These are phyloP conservation scores for Xylota segnis DNA, from an alignment of 2,888 invertebrate species.

Conservation along the genomic window DNA sequence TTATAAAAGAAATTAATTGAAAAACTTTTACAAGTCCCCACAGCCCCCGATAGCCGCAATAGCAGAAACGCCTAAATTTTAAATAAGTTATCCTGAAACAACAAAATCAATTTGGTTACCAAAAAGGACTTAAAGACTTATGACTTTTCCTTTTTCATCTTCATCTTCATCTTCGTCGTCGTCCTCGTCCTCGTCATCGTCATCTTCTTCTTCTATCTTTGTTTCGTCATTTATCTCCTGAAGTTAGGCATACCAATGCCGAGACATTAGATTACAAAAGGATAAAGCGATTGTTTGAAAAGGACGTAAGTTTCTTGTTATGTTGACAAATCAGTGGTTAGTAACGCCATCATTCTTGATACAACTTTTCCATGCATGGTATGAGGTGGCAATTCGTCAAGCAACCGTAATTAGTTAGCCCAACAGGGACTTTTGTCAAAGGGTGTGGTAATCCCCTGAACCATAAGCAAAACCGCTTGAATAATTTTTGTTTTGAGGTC, in stretches of 20 bases:
- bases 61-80: constrained; percentile 26
- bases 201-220: constrained; percentile 3
- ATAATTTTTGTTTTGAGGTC: constrained; percentile 11
- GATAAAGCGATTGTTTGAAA: constrained; percentile 31
- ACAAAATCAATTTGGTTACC: constrained; percentile 63
- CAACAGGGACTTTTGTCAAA: constrained; percentile 9
- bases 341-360: constrained; percentile 26
- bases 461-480: constrained; percentile 13
- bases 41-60: background rate
- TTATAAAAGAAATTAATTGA: constrained; percentile 34
- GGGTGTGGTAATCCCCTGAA: constrained; percentile 28
- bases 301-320: constrained; percentile 30
- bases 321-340: constrained; percentile 50
- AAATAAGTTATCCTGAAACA: constrained; percentile 59
- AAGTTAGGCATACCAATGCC: constrained; percentile 7
- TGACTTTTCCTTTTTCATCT: constrained; percentile 42
- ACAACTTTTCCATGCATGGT: constrained; percentile 13
- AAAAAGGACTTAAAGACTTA: constrained; percentile 64
- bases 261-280: constrained; percentile 3
- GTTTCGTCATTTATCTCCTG: background rate
- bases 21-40: constrained; percentile 39
- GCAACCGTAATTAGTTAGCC: constrained; percentile 33
- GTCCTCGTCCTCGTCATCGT: background rate
- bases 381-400: constrained; percentile 24
- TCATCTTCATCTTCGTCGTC: too few relatives aligned